Base-by-base conservation (phyloP, 2,113 vertebrate species). In the Chamaea fasciata region DNA sequence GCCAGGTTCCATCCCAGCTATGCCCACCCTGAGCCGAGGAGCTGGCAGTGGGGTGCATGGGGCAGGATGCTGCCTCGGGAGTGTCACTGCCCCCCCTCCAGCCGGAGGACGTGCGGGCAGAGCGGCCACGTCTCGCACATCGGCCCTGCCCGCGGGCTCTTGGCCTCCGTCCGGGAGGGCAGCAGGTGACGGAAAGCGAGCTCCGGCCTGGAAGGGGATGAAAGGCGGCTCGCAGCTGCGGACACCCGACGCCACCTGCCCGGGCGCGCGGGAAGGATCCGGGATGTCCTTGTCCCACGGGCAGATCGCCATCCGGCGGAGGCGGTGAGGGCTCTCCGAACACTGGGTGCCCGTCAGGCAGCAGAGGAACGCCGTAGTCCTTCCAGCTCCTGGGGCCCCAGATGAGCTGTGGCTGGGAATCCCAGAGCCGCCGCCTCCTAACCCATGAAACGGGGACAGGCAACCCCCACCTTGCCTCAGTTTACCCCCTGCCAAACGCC, bases 101-200 rank as follows among this genome's bases (percentile, higher is more conserved):
- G 67, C 71, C 56, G 6, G 69, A 78, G 93, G 88, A 95, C 93
- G 6, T 78, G 91, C 26, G 26, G 87, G 92, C 78, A 94, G 39
- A 83, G 85, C 10, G 16, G 52, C 78, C 65, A 49, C 37, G 81
- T 92, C 90, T 75, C 42, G 1, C 86, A 94, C 93, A 92, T 75
- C 68, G 52, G 78, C 82, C 18, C 63, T 80, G 83, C 73, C 74
- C 9, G 4, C 6, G 42, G 6, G 42, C 60, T 85, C 86, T 94
- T 96, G 95, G 95, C 91, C 70, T 6, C 22, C 4, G 13, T 65
- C 94, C 90, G 39, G 63, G 83, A 60, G 79, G 92, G 95, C 83
- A 95, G 97, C 92, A 95, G 95, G 96, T 96, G 96, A 94, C 16
- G 81, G 94, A 95, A 96, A 90, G 88, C 18, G 71, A 96, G 88